phyloP scores from a whole-genome alignment of 2,797 vertebrate genomes.

The Parauchenoglanis ngamensis region DNA sequence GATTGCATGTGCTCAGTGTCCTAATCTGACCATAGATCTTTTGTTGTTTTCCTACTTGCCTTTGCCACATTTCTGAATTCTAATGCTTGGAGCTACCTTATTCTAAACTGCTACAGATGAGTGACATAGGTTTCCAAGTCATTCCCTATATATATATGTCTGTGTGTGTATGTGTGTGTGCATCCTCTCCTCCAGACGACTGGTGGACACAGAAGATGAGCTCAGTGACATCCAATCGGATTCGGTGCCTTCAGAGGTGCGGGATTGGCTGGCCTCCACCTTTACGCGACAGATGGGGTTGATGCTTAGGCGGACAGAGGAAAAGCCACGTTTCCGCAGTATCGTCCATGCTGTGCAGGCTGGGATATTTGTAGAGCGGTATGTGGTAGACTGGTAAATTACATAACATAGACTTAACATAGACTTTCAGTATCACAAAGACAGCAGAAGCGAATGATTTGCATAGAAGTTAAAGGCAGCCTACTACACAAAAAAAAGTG shows the following conservation, averaged over 20 bases:
- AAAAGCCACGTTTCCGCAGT: constrained; percentile 91
- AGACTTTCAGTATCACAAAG: background rate
- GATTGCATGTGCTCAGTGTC: constrained; percentile 28
- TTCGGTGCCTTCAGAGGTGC: constrained; percentile 90
- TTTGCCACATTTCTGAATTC: constrained; percentile 8
- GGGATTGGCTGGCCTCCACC: constrained; percentile 94
- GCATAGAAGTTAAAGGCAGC: background rate
- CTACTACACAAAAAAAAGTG: constrained; percentile 1
- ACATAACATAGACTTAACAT: background rate
- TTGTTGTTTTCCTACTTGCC: constrained; percentile 14
- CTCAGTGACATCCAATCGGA: constrained; percentile 91
- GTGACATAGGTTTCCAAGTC: constrained; percentile 26
- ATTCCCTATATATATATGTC: background rate
- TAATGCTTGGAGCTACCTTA: constrained; percentile 26
- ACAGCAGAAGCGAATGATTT: constrained; percentile 5
- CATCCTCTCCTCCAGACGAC: constrained; percentile 69
- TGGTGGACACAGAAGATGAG: constrained; percentile 89
- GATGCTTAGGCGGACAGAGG: constrained; percentile 83
- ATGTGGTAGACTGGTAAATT: background rate
- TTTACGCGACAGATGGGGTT: constrained; percentile 91
- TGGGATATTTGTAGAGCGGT: constrained; percentile 96
- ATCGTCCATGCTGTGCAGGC: constrained; percentile 96
- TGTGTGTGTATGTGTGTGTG: constrained; percentile 4
- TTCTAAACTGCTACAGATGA: constrained; percentile 25
- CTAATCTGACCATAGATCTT: constrained; percentile 12